Evolutionary conservation across 2,888 invertebrate species (phyloP).

Genomic region (Rosalia funebris): DNA sequence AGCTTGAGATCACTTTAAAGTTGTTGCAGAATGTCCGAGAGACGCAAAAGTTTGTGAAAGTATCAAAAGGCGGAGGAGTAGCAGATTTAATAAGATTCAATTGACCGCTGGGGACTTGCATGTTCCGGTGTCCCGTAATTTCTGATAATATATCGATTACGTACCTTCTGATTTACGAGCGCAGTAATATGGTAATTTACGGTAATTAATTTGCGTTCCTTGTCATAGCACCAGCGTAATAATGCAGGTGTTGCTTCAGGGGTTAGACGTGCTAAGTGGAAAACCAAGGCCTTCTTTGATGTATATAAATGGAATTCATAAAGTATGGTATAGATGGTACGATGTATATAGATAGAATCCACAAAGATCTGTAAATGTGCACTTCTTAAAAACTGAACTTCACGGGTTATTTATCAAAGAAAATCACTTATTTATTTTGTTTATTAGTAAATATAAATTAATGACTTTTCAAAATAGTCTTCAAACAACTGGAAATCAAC

Average conservation of each 20-base stretch:
- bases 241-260: neutral
- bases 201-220: slow-evolving; percentile 18
- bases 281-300: too few species aligned
- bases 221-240: neutral
- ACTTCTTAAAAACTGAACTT: too few species aligned
- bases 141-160: neutral
- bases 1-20: neutral
- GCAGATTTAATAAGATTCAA: neutral
- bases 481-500: too few species aligned
- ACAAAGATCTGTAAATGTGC: too few species aligned
- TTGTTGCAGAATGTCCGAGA: neutral
- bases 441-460: too few species aligned
- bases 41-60: neutral
- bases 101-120: neutral
- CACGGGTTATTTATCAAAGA: too few species aligned
- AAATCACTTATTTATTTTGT: too few species aligned
- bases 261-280: neutral
- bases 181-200: slow-evolving; percentile 20
- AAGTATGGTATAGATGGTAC: too few species aligned
- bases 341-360: too few species aligned
- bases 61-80: neutral
- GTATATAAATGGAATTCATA: too few species aligned
- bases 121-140: neutral
- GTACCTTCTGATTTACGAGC: neutral
- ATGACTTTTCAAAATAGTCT: too few species aligned